Conservation (phyloP, 2,797 vertebrate genomes). For the Arvicola amphibius region DNA sequence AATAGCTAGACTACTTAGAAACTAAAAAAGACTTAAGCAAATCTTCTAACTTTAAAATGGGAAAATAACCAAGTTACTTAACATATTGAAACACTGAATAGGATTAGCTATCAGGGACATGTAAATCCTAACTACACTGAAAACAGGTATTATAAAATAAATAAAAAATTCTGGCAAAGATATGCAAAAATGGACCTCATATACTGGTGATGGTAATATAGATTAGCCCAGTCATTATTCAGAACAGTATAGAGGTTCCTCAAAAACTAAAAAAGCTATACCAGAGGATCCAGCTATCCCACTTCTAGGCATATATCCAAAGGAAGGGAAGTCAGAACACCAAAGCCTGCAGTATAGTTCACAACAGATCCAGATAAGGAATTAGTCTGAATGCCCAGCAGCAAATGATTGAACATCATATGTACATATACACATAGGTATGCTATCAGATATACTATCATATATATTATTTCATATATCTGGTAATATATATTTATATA, state of each 20-base stretch:
- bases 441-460: no score
- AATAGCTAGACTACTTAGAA: not conserved
- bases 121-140: not conserved
- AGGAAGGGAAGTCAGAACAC: not conserved
- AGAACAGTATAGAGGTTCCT: not conserved
- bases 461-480: not conserved
- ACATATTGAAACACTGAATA: not conserved
- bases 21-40: not conserved
- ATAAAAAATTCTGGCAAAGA: not conserved
- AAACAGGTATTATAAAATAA: not conserved
- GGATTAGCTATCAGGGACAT: not conserved
- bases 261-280: not conserved
- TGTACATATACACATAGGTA: not conserved
- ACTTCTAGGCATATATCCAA: not conserved
- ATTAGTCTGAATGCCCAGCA: not conserved
- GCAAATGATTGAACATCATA: not conserved
- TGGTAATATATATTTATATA: not conserved
- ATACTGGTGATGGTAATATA: not conserved
- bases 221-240: not conserved
- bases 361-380: not conserved
- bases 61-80: not conserved
- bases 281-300: not conserved
- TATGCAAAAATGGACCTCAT: not conserved
- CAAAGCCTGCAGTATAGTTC: not conserved
- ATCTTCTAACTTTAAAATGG: not conserved